Evolutionary conservation across 2,888 invertebrate genomes (phyloP).

Genomic region (Papilio elwesi): DNA sequence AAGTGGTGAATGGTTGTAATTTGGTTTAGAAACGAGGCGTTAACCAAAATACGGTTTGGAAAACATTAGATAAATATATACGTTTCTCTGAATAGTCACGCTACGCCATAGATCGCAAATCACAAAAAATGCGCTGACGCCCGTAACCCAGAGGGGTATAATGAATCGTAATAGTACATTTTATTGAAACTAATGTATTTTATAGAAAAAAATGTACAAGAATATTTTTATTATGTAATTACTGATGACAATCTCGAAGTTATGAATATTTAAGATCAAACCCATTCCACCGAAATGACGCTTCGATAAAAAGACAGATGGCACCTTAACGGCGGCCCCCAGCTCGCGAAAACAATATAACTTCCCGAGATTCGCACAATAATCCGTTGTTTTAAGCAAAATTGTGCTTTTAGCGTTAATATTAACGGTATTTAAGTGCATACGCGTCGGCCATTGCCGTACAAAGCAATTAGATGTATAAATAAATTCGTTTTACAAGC

Average conservation of each 20-base stretch:
- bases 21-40: constrained; percentile 48
- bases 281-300: constrained; percentile 1
- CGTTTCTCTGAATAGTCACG: no score
- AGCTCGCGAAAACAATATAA: constrained; percentile 60
- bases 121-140: no score
- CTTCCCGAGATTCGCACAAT: constrained; percentile 67
- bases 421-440: constrained; percentile 79
- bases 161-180: no score
- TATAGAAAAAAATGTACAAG: neutral
- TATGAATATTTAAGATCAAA: neutral
- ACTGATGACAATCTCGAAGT: neutral
- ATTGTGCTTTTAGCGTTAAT: constrained; percentile 71
- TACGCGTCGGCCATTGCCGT: constrained; percentile 70
- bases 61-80: no score
- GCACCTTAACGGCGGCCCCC: constrained; percentile 51
- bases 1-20: constrained; percentile 46
- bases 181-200: no score
- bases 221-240: neutral
- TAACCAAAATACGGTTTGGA: no score
- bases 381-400: constrained; percentile 70
- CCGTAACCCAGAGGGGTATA: no score
- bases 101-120: no score
- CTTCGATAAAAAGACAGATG: constrained; percentile 58
- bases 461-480: constrained; percentile 79
- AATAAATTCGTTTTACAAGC: constrained; percentile 79